Evolutionary conservation across 2,888 invertebrate species (phyloP).

Genomic region (Lamellibrachia columna): DNA sequence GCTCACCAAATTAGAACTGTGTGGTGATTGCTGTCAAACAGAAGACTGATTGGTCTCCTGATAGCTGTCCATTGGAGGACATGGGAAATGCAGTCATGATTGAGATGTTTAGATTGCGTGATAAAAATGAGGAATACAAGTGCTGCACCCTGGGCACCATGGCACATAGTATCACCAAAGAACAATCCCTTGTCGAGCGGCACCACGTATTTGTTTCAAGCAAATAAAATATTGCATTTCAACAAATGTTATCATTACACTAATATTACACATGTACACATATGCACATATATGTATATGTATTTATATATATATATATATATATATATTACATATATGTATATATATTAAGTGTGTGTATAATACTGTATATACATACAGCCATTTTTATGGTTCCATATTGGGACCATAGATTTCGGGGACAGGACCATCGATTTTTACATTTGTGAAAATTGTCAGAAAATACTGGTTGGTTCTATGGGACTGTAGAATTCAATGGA

Average conservation of each 20-base stretch:
- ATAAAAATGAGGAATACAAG: background rate
- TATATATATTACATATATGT: background rate
- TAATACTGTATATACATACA: too few relatives aligned
- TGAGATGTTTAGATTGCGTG: conserved; percentile 16
- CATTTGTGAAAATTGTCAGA: too few relatives aligned
- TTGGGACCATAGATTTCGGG: too few relatives aligned
- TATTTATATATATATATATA: background rate
- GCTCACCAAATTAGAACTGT: background rate
- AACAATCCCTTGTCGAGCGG: background rate
- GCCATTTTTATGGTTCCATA: too few relatives aligned
- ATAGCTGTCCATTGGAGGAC: background rate
- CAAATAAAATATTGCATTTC: background rate
- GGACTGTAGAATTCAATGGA: too few relatives aligned
- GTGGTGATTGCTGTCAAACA: background rate
- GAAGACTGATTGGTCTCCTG: background rate
- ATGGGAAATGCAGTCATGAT: background rate
- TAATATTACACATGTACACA: background rate
- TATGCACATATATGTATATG: background rate
- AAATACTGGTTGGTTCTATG: too few relatives aligned
- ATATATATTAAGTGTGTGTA: background rate
- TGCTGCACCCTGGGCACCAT: background rate
- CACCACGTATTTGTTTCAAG: background rate
- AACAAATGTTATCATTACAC: background rate
- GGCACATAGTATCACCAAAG: background rate
- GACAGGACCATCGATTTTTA: too few relatives aligned